A percentile compares a stretch with the other conserved stretches of the same genome.
Conservation (phyloP, 2,113 vertebrate species). For the Scomber scombrus region DNA sequence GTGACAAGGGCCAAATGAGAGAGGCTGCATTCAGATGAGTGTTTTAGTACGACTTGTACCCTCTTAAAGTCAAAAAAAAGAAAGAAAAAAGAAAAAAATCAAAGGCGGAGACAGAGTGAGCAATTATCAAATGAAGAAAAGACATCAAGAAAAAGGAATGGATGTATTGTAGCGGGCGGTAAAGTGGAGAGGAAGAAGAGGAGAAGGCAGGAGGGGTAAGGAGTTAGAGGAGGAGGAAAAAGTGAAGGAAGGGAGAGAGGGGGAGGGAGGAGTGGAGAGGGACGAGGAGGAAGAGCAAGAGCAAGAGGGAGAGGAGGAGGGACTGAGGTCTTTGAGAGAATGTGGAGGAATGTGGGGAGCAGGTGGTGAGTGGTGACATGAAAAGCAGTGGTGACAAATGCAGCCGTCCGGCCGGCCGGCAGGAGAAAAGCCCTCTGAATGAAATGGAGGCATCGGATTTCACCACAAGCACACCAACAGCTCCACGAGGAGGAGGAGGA, state of each 20-base stretch:
- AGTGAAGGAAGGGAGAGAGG: conserved; percentile 12
- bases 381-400: conserved; percentile 85
- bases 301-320: conserved; percentile 45
- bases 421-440: conserved; percentile 70
- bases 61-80: conserved; percentile 25
- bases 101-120: conserved; percentile 3
- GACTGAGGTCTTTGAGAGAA: conserved; percentile 78
- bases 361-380: conserved; percentile 87
- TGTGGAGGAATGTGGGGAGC: conserved; percentile 86
- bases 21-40: conserved; percentile 41
- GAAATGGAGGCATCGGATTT: conserved; percentile 76
- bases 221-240: conserved; percentile 29
- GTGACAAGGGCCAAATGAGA: conserved; percentile 20
- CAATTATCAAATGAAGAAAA: conserved; percentile 29
- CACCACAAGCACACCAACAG: conserved; percentile 45
- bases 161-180: background rate
- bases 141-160: conserved; percentile 1
- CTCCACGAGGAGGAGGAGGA: conserved; percentile 18
- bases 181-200: background rate
- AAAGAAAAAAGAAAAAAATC: conserved; percentile 2
- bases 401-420: conserved; percentile 69
- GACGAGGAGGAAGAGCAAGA: conserved; percentile 36
- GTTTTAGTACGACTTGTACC: conserved; percentile 26
- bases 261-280: conserved; percentile 31
- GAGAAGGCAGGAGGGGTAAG: background rate